Base-by-base conservation (phyloP, 2,888 invertebrate species). In the Cylloceria caligata region DNA sequence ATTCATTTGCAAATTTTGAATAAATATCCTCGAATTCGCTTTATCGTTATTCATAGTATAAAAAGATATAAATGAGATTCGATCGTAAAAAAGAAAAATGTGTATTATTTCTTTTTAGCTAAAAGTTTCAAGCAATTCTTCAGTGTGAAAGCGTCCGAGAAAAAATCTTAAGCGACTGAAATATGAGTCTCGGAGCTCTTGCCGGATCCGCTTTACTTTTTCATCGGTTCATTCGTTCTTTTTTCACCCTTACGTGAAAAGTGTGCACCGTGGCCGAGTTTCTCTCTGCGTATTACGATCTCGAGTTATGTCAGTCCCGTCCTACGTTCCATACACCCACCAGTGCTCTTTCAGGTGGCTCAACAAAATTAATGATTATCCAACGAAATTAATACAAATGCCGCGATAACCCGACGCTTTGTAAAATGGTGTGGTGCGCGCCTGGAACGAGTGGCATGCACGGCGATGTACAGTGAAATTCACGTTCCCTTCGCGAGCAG, bases 81-180 rank as follows among this genome's bases (percentile, higher is more conserved):
- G 0, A 3, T 13, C 11, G 19, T 9, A 45, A 47, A 11, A 27
- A 24, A 34, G 27, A 13, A 30, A 16, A 45, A 39, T 24, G 21
- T 67, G 3, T 45, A 21, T 11, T 19, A 16, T 68, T 13, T 36
- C 11, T 72, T 67, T 16, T 34, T 71, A 11, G 45, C 21, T 34
- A 27, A 36, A 52, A 60, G 36, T 68, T 49, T 72, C 39, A 68
- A 5, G 36, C 62, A 52, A 77, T 77, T 19, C 71, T 68, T 77
- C 73, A 77, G 72, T 45, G 62, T 30, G 52, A 39, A 60, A 42
- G n/a, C 49, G 24, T 55, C 57, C 57, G 71, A 52, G 55, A 77
- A 83, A 85, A 82, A 78, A 69, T 82, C 72, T 83, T 83, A 82
- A 86, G 83, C 82, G 71, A 72, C 75, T 87, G 83, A 87, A 83